phyloP scores from a whole-genome alignment of 2,888 invertebrate species.

The Epistrophe eligans region DNA sequence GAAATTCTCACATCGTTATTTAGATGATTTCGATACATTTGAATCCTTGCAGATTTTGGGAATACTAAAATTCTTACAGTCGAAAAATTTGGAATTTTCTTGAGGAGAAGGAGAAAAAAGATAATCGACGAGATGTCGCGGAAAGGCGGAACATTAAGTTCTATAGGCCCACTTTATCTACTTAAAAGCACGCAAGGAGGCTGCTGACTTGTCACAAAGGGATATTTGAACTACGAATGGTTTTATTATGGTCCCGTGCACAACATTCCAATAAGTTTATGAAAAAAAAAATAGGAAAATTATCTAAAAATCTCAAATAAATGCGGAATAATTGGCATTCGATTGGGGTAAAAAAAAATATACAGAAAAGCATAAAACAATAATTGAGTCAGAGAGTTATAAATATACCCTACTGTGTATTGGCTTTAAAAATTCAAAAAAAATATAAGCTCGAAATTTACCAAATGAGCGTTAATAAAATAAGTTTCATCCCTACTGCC shows the following conservation, averaged over 20 bases:
- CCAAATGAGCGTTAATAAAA: too few species aligned
- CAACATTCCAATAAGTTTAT: conserved; percentile 66
- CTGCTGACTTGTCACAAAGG: conserved; percentile 48
- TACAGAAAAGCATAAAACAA: neutral
- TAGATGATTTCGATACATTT: conserved; percentile 90
- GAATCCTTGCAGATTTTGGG: conserved; percentile 85
- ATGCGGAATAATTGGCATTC: neutral
- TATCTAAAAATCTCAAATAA: neutral
- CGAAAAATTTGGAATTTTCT: conserved; percentile 79
- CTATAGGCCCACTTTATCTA: conserved; percentile 41
- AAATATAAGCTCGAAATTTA: neutral
- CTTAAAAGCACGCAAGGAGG: conserved; percentile 47
- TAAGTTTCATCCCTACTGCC: too few species aligned
- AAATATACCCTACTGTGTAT: neutral
- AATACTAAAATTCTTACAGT: conserved; percentile 80
- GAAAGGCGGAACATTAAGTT: conserved; percentile 24
- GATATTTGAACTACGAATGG: neutral
- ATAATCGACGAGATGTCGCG: neutral
- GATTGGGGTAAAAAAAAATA: neutral
- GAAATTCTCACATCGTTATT: conserved; percentile 84
- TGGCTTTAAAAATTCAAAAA: neutral
- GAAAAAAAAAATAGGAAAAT: conserved; percentile 14
- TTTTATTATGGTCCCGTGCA: conserved; percentile 35
- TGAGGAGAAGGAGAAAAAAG: conserved; percentile 35
- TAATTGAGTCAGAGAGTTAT: neutral